A percentile compares a stretch with the other conserved stretches of the same genome.
These are phyloP conservation scores for Tangara arthus DNA, from an alignment of 2,797 vertebrate species.

Conservation along the genomic window DNA sequence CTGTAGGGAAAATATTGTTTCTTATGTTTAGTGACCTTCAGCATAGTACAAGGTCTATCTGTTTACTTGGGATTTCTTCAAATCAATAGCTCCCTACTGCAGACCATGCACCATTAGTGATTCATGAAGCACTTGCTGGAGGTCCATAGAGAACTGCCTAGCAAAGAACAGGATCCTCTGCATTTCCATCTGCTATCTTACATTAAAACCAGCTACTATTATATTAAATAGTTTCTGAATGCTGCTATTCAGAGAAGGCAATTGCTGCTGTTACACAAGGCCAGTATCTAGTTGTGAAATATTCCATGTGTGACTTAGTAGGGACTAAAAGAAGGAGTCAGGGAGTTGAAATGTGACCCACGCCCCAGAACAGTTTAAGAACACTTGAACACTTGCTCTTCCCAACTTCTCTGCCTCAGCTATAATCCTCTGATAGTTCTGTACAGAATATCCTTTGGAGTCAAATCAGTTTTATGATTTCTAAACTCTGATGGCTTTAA, in stretches of 20 bases:
- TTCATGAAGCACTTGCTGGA: not conserved
- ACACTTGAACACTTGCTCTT: not conserved
- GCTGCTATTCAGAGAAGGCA: not conserved
- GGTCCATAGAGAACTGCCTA: not conserved
- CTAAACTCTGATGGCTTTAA: conserved; percentile 29
- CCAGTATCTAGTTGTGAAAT: not conserved
- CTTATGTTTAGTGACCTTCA: conserved; percentile 25
- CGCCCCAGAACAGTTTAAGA: not conserved
- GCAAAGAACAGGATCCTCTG: not conserved
- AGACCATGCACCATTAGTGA: conserved; percentile 9
- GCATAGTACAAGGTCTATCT: not conserved
- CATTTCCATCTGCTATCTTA: conserved; percentile 6
- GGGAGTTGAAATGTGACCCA: not conserved
- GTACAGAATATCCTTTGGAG: not conserved
- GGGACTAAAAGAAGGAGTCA: not conserved
- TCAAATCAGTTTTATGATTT: conserved; percentile 24
- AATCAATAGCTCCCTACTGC: conserved; percentile 2
- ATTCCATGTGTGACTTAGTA: not conserved
- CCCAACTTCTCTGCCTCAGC: not conserved
- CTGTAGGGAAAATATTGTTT: not conserved
- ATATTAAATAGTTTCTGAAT: not conserved
- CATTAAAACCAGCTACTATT: not conserved
- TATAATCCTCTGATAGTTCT: not conserved
- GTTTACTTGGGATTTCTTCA: not conserved
- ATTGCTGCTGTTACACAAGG: not conserved